Base-by-base conservation (phyloP, 2,113 vertebrate genomes). In the Zeus faber region DNA sequence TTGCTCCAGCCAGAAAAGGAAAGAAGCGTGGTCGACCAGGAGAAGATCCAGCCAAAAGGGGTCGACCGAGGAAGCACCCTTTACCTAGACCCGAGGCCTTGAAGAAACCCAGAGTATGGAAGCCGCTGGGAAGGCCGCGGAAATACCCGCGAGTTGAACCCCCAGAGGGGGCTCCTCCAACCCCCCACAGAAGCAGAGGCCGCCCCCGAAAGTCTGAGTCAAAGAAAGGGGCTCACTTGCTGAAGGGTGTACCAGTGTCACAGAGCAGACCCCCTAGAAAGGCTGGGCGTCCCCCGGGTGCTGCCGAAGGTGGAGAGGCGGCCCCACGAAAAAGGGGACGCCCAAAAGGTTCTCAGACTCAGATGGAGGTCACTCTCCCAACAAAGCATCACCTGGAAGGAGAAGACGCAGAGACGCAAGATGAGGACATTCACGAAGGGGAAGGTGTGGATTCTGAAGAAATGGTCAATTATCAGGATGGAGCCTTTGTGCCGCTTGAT, bases 1-100 rank as follows among this genome's bases (percentile, higher is more conserved):
- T 16, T 40, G 17, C 46, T 40, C 45, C n/a, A 52, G 23, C 41
- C 43, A 49, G 54, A 25, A 50, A 14, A 21, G n/a, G 0, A 35
- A 55, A 29, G 31, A 79, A 53, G 37, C 76, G 54, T 0, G 75
- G 75, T 29, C 52, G 68, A 18, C 67, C 64, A 1, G 65, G 33
- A 49, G 75, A 73, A 31, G 37, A 58, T 17, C 54, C 56, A 11
- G 56, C 22, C n/a, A 70, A 68, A 54, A 72, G 76, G 22, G 85
- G 87, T 26, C 62, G 85, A 11, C 87, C 87, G 0, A 81, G 85
- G 48, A 88, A 89, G 21, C 49, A 78, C 21, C 85, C 84, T 17
- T 6, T 69, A 17, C 74, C 69, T 0, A 41, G 79, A 0, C 26
- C 74, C 0, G 80, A 76, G 17, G 83, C 81, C 18, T 27, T 61